phyloP scores from a whole-genome alignment of 2,113 vertebrate species.

The Crotalus viridis region DNA sequence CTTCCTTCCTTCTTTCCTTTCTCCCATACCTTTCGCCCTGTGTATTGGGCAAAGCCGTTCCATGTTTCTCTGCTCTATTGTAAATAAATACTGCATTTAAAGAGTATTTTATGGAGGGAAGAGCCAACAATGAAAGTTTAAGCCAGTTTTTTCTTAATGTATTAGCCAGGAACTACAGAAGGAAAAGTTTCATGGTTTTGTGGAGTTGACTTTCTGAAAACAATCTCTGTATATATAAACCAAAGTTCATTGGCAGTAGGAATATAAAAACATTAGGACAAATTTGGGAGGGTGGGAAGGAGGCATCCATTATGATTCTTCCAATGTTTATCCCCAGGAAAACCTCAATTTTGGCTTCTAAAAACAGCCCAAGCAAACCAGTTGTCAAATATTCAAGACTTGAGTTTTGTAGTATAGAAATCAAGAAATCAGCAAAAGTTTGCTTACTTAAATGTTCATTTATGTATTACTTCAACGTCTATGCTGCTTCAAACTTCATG shows the following conservation, averaged over 20 bases:
- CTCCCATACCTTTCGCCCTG: neutral
- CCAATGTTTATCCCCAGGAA: neutral
- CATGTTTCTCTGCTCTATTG: slow-evolving; percentile 16
- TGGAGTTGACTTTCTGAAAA: neutral
- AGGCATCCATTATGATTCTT: neutral
- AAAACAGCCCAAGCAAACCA: neutral
- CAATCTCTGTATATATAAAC: neutral
- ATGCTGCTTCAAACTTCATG: neutral
- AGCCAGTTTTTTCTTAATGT: neutral
- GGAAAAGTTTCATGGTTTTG: neutral
- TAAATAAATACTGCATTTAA: slow-evolving; percentile 23
- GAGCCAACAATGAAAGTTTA: neutral
- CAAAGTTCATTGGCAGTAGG: neutral
- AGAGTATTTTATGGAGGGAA: slow-evolving; percentile 16
- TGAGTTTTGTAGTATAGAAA: neutral
- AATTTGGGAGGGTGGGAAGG: neutral
- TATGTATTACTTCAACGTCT: neutral
- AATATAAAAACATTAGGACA: neutral
- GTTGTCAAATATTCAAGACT: neutral
- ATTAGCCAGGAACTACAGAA: neutral
- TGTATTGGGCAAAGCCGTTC: slow-evolving; percentile 18
- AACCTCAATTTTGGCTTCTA: neutral
- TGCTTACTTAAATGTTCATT: neutral
- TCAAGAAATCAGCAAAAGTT: neutral
- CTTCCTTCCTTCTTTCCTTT: neutral